phyloP scores from a whole-genome alignment of 2,113 vertebrate genomes.

The Phocoena sinus region DNA sequence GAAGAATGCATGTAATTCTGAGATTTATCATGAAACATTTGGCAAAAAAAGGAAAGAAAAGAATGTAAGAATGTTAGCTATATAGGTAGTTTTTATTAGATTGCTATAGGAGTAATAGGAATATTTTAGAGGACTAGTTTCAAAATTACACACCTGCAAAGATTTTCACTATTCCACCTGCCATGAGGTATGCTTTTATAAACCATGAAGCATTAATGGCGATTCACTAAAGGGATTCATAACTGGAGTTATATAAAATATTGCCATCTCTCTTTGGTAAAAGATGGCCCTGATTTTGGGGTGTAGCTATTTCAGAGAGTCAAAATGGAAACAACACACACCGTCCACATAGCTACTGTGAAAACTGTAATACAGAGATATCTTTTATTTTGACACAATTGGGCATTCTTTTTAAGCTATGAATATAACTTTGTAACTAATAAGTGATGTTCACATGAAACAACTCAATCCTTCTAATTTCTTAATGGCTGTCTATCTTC shows the following conservation, averaged over 20 bases:
- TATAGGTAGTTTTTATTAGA: conserved; percentile 83
- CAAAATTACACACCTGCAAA: conserved; percentile 81
- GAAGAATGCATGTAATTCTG: conserved; percentile 61
- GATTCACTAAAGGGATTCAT: conserved; percentile 74
- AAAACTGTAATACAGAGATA: conserved; percentile 68
- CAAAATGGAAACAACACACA: conserved; percentile 74
- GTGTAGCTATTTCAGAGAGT: conserved; percentile 65
- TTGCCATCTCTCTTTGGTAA: conserved; percentile 73
- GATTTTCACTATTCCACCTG: conserved; percentile 76
- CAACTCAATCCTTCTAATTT: conserved; percentile 63
- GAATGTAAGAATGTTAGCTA: conserved; percentile 76
- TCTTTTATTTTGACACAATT: conserved; percentile 73
- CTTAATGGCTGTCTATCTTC: conserved; percentile 61
- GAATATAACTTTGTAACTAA: conserved; percentile 66
- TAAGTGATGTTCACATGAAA: conserved; percentile 71
- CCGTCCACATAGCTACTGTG: conserved; percentile 65
- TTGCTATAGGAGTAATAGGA: conserved; percentile 79
- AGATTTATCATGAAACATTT: conserved; percentile 74
- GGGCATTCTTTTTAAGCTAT: conserved; percentile 57
- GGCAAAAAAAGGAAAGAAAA: conserved; percentile 74
- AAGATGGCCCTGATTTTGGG: conserved; percentile 67
- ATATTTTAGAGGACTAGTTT: conserved; percentile 79
- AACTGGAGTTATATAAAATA: conserved; percentile 75
- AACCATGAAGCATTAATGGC: conserved; percentile 74
- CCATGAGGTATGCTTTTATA: conserved; percentile 75